Evolutionary conservation across 2,113 vertebrate genomes (phyloP).

Genomic region (Haemorhous mexicanus): DNA sequence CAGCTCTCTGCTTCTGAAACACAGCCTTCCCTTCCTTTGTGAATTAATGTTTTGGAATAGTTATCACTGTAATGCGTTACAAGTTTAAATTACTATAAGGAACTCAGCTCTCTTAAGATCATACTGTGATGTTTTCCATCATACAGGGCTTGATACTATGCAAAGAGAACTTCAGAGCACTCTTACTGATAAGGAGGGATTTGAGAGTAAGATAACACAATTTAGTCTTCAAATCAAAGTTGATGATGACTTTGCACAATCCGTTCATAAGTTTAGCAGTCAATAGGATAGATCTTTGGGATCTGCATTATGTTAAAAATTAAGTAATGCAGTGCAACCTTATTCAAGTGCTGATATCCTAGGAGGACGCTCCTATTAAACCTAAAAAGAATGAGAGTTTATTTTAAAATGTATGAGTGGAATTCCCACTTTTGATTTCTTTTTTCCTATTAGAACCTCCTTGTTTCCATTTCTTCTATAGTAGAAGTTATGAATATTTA

Average conservation of each 20-base stretch:
- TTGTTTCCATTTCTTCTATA: constrained; percentile 15
- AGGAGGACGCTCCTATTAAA: neutral
- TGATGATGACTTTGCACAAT: neutral
- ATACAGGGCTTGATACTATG: neutral
- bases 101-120: neutral
- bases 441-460: neutral
- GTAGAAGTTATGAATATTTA: constrained; percentile 34
- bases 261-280: neutral
- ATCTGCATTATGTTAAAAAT: neutral
- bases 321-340: neutral
- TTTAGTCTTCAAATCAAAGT: neutral
- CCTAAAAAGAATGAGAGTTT: neutral
- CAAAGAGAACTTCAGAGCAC: neutral
- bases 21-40: neutral
- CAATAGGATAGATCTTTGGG: neutral
- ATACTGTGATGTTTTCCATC: neutral
- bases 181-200: neutral
- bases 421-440: neutral
- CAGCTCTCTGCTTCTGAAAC: neutral
- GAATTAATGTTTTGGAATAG: neutral
- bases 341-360: neutral
- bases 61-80: neutral
- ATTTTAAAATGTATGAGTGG: constrained; percentile 27
- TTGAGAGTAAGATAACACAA: neutral
- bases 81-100: neutral